A percentile compares a stretch with the other conserved stretches of the same genome.
Evolutionary conservation across 2,888 invertebrate species (phyloP).

Genomic region (Timandra comae): DNA sequence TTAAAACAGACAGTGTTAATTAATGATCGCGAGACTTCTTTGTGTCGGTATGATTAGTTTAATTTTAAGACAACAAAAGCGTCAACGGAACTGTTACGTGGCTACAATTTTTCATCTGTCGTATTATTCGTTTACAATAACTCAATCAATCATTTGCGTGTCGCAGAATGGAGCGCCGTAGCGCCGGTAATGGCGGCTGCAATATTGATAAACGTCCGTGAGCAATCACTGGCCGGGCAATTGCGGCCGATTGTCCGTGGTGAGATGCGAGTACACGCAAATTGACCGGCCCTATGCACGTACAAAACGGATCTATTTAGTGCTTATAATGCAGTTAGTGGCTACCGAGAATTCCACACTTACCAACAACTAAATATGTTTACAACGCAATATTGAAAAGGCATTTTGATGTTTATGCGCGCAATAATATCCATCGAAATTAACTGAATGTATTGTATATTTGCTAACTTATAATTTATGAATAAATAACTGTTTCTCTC

Average conservation of each 20-base stretch:
- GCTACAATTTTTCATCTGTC: constrained; percentile 42
- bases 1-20: constrained; percentile 53
- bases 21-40: constrained; percentile 43
- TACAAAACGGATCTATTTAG: constrained; percentile 49
- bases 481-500: no score
- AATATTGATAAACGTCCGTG: constrained; percentile 71
- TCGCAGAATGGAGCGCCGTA: constrained; percentile 15
- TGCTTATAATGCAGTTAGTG: constrained; percentile 26
- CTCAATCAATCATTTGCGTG: constrained; percentile 29
- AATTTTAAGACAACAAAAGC: constrained; percentile 46
- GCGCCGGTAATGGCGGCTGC: constrained; percentile 39
- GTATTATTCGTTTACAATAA: constrained; percentile 30
- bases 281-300: constrained; percentile 51
- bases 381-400: no score
- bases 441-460: no score
- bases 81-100: constrained; percentile 35
- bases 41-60: constrained; percentile 43
- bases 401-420: no score
- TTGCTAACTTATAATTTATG: no score
- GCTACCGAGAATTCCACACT: constrained; percentile 5
- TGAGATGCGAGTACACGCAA: constrained; percentile 59
- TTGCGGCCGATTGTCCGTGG: constrained; percentile 70
- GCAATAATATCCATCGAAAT: no score
- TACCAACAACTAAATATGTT: not conserved
- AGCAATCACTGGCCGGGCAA: constrained; percentile 65